These are phyloP conservation scores for Alosa sapidissima DNA, from an alignment of 2,797 vertebrate species.

Conservation along the genomic window DNA sequence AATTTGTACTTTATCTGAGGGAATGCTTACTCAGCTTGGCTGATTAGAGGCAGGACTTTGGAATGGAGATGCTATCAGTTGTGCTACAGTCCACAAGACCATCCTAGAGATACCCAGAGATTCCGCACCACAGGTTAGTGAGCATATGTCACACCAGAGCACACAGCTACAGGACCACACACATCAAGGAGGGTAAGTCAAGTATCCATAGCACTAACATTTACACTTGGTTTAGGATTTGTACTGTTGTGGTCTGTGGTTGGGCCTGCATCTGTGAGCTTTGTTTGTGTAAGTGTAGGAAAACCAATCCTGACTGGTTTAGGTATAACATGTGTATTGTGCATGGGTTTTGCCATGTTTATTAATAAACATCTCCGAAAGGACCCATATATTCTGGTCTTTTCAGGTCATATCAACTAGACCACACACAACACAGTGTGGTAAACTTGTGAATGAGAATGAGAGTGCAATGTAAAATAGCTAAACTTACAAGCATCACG, in stretches of 20 bases:
- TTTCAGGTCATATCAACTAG: background rate
- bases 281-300: background rate
- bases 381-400: background rate
- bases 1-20: constrained; percentile 20
- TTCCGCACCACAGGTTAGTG: background rate
- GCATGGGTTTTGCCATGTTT: background rate
- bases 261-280: background rate
- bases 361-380: background rate
- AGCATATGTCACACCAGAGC: background rate
- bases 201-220: background rate
- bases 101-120: background rate
- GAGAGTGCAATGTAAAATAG: background rate
- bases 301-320: background rate
- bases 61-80: constrained; percentile 23
- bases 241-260: background rate
- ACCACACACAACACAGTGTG: background rate
- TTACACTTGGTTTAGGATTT: background rate
- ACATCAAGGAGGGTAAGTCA: background rate
- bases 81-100: background rate
- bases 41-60: constrained; percentile 23
- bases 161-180: background rate
- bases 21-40: constrained; percentile 7
- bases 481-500: too few species aligned
- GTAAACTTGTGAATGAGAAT: background rate
- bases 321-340: background rate